phyloP scores from a whole-genome alignment of 1,140 invertebrate genomes.

The Drosophila carrolli region DNA sequence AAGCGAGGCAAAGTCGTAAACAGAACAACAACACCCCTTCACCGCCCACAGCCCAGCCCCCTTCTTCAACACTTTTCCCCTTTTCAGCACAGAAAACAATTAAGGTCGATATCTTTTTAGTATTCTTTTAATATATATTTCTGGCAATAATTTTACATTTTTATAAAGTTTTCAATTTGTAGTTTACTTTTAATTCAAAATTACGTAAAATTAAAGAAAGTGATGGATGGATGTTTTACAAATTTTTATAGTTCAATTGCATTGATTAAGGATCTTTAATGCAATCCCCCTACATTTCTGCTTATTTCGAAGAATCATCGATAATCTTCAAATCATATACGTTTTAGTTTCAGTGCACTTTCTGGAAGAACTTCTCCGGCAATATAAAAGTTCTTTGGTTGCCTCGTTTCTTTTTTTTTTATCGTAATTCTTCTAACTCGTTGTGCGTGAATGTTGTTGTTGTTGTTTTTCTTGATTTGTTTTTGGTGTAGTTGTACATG shows the following conservation, averaged over 20 bases:
- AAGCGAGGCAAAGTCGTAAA: slow-evolving; percentile 59
- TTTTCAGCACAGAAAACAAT: background rate
- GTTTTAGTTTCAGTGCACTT: slow-evolving; percentile 5
- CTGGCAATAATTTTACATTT: too few species aligned
- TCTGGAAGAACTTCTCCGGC: slow-evolving; percentile 35
- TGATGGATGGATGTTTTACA: too few species aligned
- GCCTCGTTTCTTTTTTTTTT: slow-evolving; percentile 53
- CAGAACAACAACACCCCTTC: slow-evolving; percentile 50
- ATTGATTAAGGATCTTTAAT: too few species aligned
- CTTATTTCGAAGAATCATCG: too few species aligned
- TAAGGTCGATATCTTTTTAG: background rate
- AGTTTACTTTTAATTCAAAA: too few species aligned
- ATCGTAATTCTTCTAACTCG: slow-evolving; percentile 79
- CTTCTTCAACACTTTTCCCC: slow-evolving; percentile 4
- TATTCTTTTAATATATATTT: background rate
- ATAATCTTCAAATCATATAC: too few species aligned
- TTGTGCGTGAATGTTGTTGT: slow-evolving; percentile 66
- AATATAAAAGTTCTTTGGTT: slow-evolving; percentile 57
- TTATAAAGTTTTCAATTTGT: too few species aligned
- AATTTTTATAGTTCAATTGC: too few species aligned
- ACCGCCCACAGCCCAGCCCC: slow-evolving; percentile 13
- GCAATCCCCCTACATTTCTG: too few species aligned
- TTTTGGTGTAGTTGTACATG: slow-evolving; percentile 33
- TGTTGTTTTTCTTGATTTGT: slow-evolving; percentile 23
- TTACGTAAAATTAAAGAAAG: too few species aligned